Evolutionary conservation across 2,797 vertebrate genomes (phyloP).

Genomic region (Aldrovandia affinis): DNA sequence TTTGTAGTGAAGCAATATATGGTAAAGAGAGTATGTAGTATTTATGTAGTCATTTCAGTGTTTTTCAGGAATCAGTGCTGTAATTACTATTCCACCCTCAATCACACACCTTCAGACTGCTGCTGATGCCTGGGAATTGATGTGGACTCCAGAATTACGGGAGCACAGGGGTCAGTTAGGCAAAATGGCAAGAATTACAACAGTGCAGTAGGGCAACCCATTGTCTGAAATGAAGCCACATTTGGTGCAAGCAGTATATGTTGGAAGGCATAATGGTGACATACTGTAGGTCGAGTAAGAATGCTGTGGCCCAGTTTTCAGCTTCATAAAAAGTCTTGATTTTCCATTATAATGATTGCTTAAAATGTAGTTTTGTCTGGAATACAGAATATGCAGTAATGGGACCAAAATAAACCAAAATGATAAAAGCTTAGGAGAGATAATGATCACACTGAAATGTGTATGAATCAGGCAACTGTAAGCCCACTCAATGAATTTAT

Average conservation of each 20-base stretch:
- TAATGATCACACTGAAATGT: background rate
- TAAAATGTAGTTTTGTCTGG: background rate
- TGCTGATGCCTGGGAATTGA: background rate
- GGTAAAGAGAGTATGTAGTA: background rate
- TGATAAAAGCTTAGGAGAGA: background rate
- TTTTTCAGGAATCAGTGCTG: background rate
- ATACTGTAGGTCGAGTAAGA: background rate
- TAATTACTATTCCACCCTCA: background rate
- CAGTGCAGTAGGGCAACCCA: too few relatives aligned
- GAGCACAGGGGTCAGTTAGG: background rate
- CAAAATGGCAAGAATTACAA: too few relatives aligned
- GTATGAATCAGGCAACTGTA: background rate
- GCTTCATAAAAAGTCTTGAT: too few relatives aligned
- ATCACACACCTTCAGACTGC: background rate
- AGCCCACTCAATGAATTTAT: background rate
- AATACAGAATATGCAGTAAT: background rate
- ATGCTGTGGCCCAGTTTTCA: background rate
- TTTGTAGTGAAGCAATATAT: background rate
- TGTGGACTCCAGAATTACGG: background rate
- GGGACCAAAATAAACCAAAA: background rate
- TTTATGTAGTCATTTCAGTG: too few relatives aligned
- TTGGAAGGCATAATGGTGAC: background rate
- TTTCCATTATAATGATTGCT: background rate
- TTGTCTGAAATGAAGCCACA: too few relatives aligned
- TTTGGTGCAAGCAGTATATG: background rate